Base-by-base conservation (phyloP, 2,888 invertebrate species). In the Eilema sororculum region DNA sequence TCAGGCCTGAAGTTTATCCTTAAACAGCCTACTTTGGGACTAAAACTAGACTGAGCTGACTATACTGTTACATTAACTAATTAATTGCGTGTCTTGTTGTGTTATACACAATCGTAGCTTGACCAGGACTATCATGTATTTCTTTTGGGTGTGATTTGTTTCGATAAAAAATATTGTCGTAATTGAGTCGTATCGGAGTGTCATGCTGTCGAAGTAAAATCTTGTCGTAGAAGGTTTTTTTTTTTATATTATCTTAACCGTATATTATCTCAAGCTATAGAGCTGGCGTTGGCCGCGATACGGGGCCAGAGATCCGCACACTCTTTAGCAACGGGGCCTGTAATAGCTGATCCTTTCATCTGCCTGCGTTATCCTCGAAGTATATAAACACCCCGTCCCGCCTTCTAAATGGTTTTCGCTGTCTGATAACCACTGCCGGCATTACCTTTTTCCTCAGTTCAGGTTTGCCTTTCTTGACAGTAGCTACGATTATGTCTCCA, bases 271-370 rank as follows among this genome's bases (percentile, higher is more conserved):
- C 92, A 99, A 90, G 99, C 99, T 96, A 99, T 99, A 90, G 99
- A 99, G 96, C 99, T 98, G 75, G 99, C 99, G 94, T 99, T 99
- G 0, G 71, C 67, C 56, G 67, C 99, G 93, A 99, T 99, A 96
- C 99, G 98, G 81, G 99, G 99, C 99, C 99, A 99, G 82, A 99
- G 96, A 95, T 99, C 99, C 69, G 99, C 99, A 95, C 99, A 99
- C 96, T 99, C 99, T 95, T 99, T 99, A 37, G 99, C 99, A 41
- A 99, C 99, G 68, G 99, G 99, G 81, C 99, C 99, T 65, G 99
- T 99, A 90, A 99, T 99, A 76, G 99, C 99, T 24, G 99, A 99
- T 74, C 99, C 99, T 95, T 99, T 99, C 99, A 99, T 99, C 96
- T 99, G 68, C 99, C 99, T 30, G 99, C 99, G 95, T 99, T 99